Base-by-base conservation (phyloP, 2,113 vertebrate species). In the Catagonus wagneri region DNA sequence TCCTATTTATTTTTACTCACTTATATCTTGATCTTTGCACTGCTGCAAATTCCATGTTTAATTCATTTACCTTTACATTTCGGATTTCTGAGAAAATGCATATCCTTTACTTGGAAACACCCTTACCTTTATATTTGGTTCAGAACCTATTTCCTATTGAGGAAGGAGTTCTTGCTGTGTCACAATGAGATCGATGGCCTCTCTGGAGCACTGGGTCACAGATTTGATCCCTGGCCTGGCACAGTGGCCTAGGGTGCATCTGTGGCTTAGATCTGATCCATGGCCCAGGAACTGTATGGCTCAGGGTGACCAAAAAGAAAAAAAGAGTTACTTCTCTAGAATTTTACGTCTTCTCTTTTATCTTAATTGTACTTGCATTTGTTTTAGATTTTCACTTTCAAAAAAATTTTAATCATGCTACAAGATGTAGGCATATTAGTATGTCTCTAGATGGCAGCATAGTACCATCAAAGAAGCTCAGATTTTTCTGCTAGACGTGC, bases 401-500 rank as follows among this genome's bases (percentile, higher is more conserved):
- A 65, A 19, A 13, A 4, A 13, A 3, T 58, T 94, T 60, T 90
- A 63, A 23, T 3, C 56, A 13, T 52, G 60, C 65, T 84, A 34
- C 15, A 6, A 17, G 32, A n/a, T 32, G 29, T 6, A n/a, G 25
- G 14, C n/a, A 61, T 83, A n/a, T 50, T 25, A 7, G 10, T 95
- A 0, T 7, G 69, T 44, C 97, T 96, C 58, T 89, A 97, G 97
- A 86, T 96, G 97, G 93, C 96, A 96, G 86, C 95, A 7, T 3
- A 71, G 58, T 34, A 80, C 79, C 69, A 66, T 19, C 50, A 69
- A 96, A 96, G 34, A 93, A 61, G 7, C n/a, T 52, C 25, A 52
- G 7, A 17, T 58, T 52, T 93, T 95, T 52, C 93, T 90, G 71
- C 71, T 52, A 3, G 50, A 23, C 7, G 14, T 63, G 52, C 23